Conservation (phyloP, 2,113 vertebrate species). For the Laticauda colubrina region DNA sequence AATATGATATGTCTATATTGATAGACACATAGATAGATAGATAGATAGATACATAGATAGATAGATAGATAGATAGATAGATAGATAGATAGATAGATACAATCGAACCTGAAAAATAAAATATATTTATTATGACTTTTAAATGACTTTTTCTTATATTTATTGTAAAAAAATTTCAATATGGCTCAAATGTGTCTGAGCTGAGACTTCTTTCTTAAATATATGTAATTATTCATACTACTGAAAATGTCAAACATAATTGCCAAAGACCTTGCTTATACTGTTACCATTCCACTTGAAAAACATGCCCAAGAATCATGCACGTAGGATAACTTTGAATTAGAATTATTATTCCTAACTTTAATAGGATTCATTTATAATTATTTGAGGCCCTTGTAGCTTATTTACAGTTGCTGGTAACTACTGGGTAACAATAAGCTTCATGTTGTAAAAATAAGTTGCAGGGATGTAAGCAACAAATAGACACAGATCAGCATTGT, state of each 20-base stretch:
- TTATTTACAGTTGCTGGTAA: background rate
- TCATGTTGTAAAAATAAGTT: background rate
- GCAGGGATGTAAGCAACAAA: constrained; percentile 15
- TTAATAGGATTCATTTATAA: background rate
- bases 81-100: no score
- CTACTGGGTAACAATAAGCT: background rate
- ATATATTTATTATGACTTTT: background rate
- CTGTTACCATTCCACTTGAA: background rate
- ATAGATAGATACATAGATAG: no score
- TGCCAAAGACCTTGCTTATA: background rate
- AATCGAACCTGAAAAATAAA: background rate
- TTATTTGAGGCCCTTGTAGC: background rate
- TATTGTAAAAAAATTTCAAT: background rate
- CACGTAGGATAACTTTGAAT: background rate
- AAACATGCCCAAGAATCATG: background rate
- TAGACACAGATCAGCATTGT: background rate
- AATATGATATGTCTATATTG: background rate
- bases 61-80: background rate
- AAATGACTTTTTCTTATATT: background rate
- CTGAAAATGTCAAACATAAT: background rate
- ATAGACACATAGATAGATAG: background rate
- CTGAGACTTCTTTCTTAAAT: background rate
- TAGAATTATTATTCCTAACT: background rate
- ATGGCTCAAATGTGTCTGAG: background rate
- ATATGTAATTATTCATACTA: background rate